Evolutionary conservation across 1,140 invertebrate genomes (phyloP), one percentile per base, ranked within the genome.

Genomic region (Helicoverpa zea): DNA sequence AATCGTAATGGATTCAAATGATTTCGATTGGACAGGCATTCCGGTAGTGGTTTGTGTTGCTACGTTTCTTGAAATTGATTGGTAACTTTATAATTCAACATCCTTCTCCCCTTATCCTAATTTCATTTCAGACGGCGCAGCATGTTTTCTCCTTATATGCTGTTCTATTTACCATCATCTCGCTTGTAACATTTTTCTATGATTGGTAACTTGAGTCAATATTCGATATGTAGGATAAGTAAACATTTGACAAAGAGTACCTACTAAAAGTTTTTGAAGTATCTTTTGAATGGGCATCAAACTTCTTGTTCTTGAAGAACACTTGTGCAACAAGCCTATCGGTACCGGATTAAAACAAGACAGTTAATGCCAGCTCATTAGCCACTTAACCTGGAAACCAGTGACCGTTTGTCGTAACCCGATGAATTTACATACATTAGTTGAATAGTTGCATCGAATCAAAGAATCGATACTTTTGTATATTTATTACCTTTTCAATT

Each of bases 311-410:
- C 5, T 2, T 30, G n/a, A 13, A 1, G 35, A 2, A n/a, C 3
- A 7, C 2, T 35, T 43, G 61, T 30, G 61, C 29, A 13, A 3
- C 58, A 23, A 11, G 9, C 16, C 23, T 10, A 23, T 14, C 43
- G 2, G 5, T 68, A 68, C 64, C 43, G 64, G 64, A 68, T 68
- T 51, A 51, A 23, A 68, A 23, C 47, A 18, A 68, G 47, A 52
- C 80, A 80, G 70, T 78, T 68, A 84, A 82, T 80, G 77, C 72
- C 63, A 51, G 58, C 47, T 84, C 78, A 84, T 77, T 82, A 70
- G 35, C 80, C 68, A 81, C 74, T 82, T 84, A 80, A 82, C 83
- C 83, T 80, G 75, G 70, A 80, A 74, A 72, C 51, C 16, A 68
- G 64, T 68, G 14, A 51, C 64, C 43, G 64, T 23, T 47, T 43